Conservation (phyloP, 1,140 invertebrate species). For the Phthorimaea operculella region DNA sequence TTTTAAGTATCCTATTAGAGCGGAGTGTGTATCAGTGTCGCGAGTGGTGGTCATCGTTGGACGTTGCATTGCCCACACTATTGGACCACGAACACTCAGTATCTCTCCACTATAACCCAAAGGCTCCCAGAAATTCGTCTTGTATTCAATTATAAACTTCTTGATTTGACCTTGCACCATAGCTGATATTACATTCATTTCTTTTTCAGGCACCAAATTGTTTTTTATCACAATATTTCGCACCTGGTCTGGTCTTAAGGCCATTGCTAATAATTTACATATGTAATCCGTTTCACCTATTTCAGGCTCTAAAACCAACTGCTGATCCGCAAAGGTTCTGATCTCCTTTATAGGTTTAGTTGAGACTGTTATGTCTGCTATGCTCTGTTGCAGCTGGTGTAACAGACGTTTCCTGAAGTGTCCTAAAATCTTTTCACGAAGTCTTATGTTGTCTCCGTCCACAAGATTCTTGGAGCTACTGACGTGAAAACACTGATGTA, state of each 20-base stretch:
- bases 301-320: constrained; percentile 50
- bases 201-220: constrained; percentile 27
- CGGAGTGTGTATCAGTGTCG: constrained; percentile 28
- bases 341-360: constrained; percentile 46
- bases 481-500: constrained; percentile 53
- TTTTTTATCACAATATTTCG: constrained; percentile 38
- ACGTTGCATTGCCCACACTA: constrained; percentile 53
- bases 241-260: constrained; percentile 46
- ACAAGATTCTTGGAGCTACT: constrained; percentile 40
- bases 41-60: constrained; percentile 38
- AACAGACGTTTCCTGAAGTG: constrained; percentile 45
- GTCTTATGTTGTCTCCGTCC: constrained; percentile 45
- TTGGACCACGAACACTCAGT: constrained; percentile 48
- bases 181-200: constrained; percentile 20
- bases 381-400: constrained; percentile 37
- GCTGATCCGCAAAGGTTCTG: constrained; percentile 37
- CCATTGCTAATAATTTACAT: constrained; percentile 55
- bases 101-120: constrained; percentile 54
- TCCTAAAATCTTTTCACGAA: constrained; percentile 51
- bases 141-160: constrained; percentile 47
- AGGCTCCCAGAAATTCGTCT: constrained; percentile 40
- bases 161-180: constrained; percentile 38
- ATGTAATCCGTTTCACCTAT: constrained; percentile 48
- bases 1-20: constrained; percentile 44
- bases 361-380: constrained; percentile 40